Conservation (phyloP, 1,140 invertebrate species). For the Hesperophylax magnus region DNA sequence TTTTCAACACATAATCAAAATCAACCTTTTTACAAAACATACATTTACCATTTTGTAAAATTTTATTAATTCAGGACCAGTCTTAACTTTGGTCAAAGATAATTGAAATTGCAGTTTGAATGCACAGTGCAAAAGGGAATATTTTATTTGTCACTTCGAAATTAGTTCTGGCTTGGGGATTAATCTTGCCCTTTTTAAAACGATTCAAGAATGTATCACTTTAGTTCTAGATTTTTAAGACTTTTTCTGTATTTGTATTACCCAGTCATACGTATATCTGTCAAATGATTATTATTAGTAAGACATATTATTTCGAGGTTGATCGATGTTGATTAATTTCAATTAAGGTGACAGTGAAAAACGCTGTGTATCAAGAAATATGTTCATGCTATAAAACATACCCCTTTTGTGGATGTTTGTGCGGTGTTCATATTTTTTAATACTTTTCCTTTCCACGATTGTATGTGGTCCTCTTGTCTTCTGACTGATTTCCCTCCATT, state of each 20-base stretch:
- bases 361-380: no score
- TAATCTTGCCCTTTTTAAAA: neutral
- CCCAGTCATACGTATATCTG: neutral
- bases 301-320: neutral
- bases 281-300: no score
- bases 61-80: neutral
- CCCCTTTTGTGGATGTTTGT: no score
- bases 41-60: neutral
- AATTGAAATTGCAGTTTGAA: neutral
- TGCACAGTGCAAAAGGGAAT: neutral
- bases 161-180: neutral
- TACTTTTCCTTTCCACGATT: no score
- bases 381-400: no score
- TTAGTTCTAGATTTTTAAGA: neutral
- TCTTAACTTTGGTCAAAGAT: neutral
- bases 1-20: neutral
- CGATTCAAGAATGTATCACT: neutral
- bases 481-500: no score
- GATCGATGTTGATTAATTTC: no score
- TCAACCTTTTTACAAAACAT: neutral
- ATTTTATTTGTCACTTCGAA: neutral
- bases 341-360: no score
- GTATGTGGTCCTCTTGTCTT: no score
- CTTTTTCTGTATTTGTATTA: neutral
- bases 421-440: no score